A percentile compares a stretch with the other conserved stretches of the same genome.
Conservation (phyloP, 64 coral and sea anemone species). For the Porites lutea region DNA sequence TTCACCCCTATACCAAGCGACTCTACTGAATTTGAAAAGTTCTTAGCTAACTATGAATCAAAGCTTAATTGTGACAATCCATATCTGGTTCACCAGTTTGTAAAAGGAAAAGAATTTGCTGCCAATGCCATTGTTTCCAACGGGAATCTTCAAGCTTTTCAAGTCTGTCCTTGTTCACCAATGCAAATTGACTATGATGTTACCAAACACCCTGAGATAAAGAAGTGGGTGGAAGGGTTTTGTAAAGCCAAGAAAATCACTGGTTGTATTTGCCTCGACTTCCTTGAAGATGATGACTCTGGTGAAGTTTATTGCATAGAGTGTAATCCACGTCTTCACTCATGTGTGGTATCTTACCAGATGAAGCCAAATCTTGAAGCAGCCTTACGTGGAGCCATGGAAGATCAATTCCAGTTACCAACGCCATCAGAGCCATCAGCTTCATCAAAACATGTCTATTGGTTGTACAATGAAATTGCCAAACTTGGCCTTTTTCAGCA, state of each 20-base stretch:
- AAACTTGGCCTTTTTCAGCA: slow-evolving; percentile 33
- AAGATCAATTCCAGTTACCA: slow-evolving; percentile 27
- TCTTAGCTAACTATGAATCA: not conserved
- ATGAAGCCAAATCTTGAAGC: slow-evolving; percentile 40
- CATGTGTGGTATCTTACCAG: slow-evolving; percentile 13
- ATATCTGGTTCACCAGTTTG: slow-evolving; percentile 61
- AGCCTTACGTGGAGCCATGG: slow-evolving; percentile 39
- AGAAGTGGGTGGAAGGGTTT: slow-evolving; percentile 45
- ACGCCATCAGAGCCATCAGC: slow-evolving; percentile 19
- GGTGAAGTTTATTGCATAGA: slow-evolving; percentile 66
- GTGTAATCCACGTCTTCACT: slow-evolving; percentile 74
- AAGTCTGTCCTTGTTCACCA: slow-evolving; percentile 40
- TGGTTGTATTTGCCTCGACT: slow-evolving; percentile 58
- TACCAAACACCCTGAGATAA: slow-evolving; percentile 14
- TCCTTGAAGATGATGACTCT: slow-evolving; percentile 44
- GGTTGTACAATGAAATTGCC: slow-evolving; percentile 64
- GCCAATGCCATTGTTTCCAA: slow-evolving; percentile 41
- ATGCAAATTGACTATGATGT: slow-evolving; percentile 60
- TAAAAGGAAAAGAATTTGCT: slow-evolving; percentile 49
- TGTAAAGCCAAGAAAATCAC: slow-evolving; percentile 62
- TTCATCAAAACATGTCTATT: slow-evolving; percentile 43
- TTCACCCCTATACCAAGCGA: slow-evolving; percentile 53
- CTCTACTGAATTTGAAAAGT: slow-evolving; percentile 45
- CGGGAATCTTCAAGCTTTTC: slow-evolving; percentile 27
- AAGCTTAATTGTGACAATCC: slow-evolving; percentile 15